Evolutionary conservation across 2,113 vertebrate genomes (phyloP).

Genomic region (Gallinago paraguaiae): DNA sequence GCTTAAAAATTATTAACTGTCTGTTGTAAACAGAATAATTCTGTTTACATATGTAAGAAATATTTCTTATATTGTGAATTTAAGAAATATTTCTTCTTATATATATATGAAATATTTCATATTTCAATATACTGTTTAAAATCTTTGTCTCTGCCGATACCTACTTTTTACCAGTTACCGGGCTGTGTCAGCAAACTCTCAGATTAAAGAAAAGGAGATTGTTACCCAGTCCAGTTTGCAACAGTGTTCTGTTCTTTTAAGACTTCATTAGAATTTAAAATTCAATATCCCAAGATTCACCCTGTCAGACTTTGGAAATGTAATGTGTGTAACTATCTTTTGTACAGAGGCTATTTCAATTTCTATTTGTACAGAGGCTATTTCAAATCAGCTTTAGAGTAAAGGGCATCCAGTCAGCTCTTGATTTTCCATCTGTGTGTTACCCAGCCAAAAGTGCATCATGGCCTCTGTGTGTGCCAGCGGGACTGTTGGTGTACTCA

Average conservation of each 20-base stretch:
- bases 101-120: background rate
- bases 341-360: background rate
- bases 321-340: background rate
- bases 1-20: background rate
- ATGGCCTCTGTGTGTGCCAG: accelerated
- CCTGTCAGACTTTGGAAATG: background rate
- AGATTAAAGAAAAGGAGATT: background rate
- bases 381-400: background rate
- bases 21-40: background rate
- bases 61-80: background rate
- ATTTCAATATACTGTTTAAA: background rate
- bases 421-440: background rate
- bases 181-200: background rate
- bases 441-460: background rate
- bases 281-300: background rate
- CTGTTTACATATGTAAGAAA: background rate
- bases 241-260: background rate
- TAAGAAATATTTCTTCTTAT: no score
- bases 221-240: background rate
- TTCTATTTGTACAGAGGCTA: background rate
- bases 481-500: background rate
- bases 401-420: background rate
- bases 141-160: background rate
- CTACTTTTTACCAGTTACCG: background rate
- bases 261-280: background rate